These are phyloP conservation scores for Hippopotamus amphibius DNA, from an alignment of 2,113 vertebrate genomes.

Conservation along the genomic window DNA sequence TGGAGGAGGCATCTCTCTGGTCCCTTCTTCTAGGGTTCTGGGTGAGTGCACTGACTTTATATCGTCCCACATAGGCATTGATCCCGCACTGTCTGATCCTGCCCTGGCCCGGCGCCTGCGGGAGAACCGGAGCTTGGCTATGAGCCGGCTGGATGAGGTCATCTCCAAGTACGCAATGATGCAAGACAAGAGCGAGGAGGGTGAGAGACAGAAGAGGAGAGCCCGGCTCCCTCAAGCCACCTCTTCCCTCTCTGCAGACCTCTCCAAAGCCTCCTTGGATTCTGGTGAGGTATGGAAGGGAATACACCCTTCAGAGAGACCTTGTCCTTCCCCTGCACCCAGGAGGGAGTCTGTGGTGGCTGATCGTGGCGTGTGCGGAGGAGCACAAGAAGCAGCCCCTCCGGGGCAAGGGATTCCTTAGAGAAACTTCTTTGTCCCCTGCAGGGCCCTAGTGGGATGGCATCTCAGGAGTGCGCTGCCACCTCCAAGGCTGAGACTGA, in stretches of 20 bases:
- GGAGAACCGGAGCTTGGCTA: conserved; percentile 88
- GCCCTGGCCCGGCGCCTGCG: conserved; percentile 87
- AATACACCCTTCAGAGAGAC: not conserved
- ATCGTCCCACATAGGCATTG: conserved; percentile 77
- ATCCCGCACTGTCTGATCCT: conserved; percentile 89
- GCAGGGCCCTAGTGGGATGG: conserved; percentile 79
- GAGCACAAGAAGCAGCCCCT: not conserved
- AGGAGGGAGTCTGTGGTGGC: not conserved
- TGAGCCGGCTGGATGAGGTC: conserved; percentile 90
- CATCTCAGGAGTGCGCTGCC: conserved; percentile 51
- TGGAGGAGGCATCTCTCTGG: not conserved
- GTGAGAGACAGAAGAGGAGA: conserved; percentile 85
- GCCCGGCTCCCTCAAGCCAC: conserved; percentile 74
- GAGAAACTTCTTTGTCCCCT: conserved; percentile 41
- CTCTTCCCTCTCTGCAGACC: conserved; percentile 13
- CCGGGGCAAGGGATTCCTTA: conserved; percentile 35
- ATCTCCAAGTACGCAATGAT: conserved; percentile 89
- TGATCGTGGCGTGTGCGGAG: not conserved
- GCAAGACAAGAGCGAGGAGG: conserved; percentile 90
- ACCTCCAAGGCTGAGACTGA: conserved; percentile 69
- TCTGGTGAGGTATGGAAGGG: conserved; percentile 84
- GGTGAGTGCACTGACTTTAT: not conserved
- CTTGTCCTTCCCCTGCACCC: not conserved
- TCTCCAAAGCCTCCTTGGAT: conserved; percentile 59
- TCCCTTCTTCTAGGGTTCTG: not conserved